These are phyloP conservation scores for Ditylenchus dipsaci DNA, from an alignment of 1,140 invertebrate genomes.

Conservation along the genomic window DNA sequence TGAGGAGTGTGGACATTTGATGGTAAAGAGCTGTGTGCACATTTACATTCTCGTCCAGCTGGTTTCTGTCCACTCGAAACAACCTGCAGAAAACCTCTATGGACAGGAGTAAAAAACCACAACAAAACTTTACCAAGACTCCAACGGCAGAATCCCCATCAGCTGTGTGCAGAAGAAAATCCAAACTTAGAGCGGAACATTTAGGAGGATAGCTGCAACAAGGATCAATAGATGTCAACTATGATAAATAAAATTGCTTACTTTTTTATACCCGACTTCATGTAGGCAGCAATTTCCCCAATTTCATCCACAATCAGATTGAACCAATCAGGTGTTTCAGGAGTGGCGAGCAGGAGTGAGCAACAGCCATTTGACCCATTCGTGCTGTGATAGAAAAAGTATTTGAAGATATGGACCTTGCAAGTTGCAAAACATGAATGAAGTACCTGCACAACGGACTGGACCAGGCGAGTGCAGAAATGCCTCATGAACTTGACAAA, in stretches of 20 bases:
- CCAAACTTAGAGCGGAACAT: slow-evolving; percentile 22
- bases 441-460: slow-evolving; percentile 38
- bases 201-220: slow-evolving; percentile 41
- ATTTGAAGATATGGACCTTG: slow-evolving; percentile 7
- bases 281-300: slow-evolving; percentile 47
- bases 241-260: slow-evolving; percentile 11
- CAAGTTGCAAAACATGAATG: not conserved
- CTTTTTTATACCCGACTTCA: slow-evolving; percentile 31
- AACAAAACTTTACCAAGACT: slow-evolving; percentile 30
- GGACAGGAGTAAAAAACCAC: not conserved
- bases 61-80: slow-evolving; percentile 26
- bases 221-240: not conserved
- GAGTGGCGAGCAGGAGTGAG: slow-evolving; percentile 21
- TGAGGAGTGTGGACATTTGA: slow-evolving; percentile 37
- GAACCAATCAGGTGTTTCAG: slow-evolving; percentile 42
- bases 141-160: slow-evolving; percentile 42
- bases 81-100: no score
- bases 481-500: slow-evolving; percentile 40
- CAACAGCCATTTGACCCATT: slow-evolving; percentile 23
- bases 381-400: slow-evolving; percentile 9
- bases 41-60: slow-evolving; percentile 25
- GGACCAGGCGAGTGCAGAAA: slow-evolving; percentile 37
- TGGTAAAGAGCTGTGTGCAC: slow-evolving; percentile 33
- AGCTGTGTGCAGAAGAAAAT: slow-evolving; percentile 47
- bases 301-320: slow-evolving; percentile 44